phyloP scores from a whole-genome alignment of 2,797 vertebrate species.

The Spinus olivaceus region DNA sequence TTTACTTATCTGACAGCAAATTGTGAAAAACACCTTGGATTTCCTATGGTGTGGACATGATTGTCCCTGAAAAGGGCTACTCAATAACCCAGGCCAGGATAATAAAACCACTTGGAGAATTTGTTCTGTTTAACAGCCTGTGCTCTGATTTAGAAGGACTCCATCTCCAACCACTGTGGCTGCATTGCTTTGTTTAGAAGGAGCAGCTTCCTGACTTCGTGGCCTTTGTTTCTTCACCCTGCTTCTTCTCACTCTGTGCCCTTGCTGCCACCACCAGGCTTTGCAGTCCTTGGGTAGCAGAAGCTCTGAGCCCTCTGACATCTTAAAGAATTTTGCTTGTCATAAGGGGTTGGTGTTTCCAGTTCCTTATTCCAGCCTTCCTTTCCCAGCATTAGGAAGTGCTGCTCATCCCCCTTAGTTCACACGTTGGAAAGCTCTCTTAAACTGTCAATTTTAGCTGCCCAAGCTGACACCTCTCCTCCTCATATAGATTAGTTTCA shows the following conservation, averaged over 20 bases:
- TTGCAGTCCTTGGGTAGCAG: background rate
- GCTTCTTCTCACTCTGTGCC: background rate
- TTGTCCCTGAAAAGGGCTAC: background rate
- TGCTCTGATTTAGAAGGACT: background rate
- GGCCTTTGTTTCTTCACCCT: background rate
- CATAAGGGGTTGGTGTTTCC: background rate
- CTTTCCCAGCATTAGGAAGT: background rate
- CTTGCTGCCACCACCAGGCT: background rate
- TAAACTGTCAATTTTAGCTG: constrained; percentile 18
- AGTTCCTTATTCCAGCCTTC: background rate
- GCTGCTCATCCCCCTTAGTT: constrained; percentile 1
- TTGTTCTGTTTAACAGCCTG: background rate
- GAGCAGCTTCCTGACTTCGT: background rate
- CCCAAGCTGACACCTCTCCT: background rate
- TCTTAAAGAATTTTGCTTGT: background rate
- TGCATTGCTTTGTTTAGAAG: background rate
- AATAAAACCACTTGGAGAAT: background rate
- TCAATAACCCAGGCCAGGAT: background rate
- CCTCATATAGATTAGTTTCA: background rate
- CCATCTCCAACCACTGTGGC: background rate
- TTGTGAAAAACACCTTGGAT: background rate
- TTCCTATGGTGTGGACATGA: background rate
- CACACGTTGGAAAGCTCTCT: constrained; percentile 14
- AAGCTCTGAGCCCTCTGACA: background rate
- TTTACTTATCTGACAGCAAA: background rate